phyloP scores from a whole-genome alignment of 1,140 invertebrate genomes.

The Forficula auricularia region DNA sequence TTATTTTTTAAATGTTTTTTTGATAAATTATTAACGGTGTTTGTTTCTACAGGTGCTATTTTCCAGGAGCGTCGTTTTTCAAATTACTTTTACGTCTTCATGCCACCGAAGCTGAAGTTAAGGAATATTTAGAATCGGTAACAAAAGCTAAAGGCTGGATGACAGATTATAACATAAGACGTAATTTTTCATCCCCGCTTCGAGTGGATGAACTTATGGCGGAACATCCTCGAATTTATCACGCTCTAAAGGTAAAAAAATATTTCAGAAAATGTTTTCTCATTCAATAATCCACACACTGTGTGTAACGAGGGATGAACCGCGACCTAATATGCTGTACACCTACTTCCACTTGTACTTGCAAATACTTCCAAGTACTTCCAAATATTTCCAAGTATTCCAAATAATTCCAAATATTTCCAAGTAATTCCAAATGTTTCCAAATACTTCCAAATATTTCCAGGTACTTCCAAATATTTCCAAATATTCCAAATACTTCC shows the following conservation, averaged over 20 bases:
- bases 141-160: constrained; percentile 44
- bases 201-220: constrained; percentile 47
- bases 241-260: constrained; percentile 35
- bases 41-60: constrained; percentile 8
- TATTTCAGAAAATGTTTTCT: too few species aligned
- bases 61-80: constrained; percentile 38
- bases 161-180: constrained; percentile 60
- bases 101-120: constrained; percentile 31
- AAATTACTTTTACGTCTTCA: constrained; percentile 35
- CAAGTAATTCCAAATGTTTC: too few species aligned
- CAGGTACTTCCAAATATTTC: too few species aligned
- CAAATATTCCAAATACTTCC: too few species aligned
- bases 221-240: constrained; percentile 42
- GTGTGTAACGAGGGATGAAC: too few species aligned
- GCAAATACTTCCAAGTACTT: too few species aligned
- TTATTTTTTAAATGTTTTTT: neutral
- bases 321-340: too few species aligned
- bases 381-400: too few species aligned
- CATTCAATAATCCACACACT: too few species aligned
- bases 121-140: constrained; percentile 13
- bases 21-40: neutral
- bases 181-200: constrained; percentile 54
- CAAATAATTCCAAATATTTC: too few species aligned
- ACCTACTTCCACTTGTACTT: too few species aligned
- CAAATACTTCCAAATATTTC: too few species aligned